A percentile compares a stretch with the other conserved stretches of the same genome.
phyloP scores from a whole-genome alignment of 2,888 invertebrate genomes.

The Ophion costatus region DNA sequence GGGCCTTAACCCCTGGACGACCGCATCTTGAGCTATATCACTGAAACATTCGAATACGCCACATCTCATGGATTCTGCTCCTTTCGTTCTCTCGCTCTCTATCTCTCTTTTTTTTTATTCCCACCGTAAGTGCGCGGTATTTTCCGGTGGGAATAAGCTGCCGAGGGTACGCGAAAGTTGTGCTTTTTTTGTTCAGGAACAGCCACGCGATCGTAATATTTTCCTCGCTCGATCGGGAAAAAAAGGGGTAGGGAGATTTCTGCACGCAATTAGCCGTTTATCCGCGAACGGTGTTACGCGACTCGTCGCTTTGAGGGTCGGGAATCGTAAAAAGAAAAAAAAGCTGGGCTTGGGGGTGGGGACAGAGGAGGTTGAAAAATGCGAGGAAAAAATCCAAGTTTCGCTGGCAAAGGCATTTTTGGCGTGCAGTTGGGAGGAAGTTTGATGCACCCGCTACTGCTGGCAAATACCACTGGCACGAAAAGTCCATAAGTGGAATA shows the following conservation, averaged over 20 bases:
- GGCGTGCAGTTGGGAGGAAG: neutral
- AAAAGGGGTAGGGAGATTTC: neutral
- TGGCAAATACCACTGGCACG: conserved; percentile 10
- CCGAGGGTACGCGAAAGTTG: neutral
- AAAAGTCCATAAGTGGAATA: conserved; percentile 12
- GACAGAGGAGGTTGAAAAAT: neutral
- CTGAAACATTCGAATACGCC: neutral
- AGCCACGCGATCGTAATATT: neutral
- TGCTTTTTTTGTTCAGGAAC: neutral
- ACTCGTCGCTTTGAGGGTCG: neutral
- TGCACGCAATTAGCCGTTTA: conserved; percentile 15
- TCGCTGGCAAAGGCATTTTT: conserved; percentile 22
- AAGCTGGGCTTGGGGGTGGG: neutral
- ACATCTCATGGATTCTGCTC: neutral
- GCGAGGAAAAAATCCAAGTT: neutral
- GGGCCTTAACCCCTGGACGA: conserved; percentile 9
- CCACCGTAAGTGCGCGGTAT: neutral
- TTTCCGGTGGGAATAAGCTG: neutral
- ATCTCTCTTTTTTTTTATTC: neutral
- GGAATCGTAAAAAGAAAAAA: neutral
- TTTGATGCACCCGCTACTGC: neutral
- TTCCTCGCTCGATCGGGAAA: neutral
- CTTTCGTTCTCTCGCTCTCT: neutral
- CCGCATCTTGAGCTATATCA: neutral
- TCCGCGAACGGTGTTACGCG: neutral